phyloP scores from a whole-genome alignment of 2,888 invertebrate genomes.

The Coelopa pilipes region DNA sequence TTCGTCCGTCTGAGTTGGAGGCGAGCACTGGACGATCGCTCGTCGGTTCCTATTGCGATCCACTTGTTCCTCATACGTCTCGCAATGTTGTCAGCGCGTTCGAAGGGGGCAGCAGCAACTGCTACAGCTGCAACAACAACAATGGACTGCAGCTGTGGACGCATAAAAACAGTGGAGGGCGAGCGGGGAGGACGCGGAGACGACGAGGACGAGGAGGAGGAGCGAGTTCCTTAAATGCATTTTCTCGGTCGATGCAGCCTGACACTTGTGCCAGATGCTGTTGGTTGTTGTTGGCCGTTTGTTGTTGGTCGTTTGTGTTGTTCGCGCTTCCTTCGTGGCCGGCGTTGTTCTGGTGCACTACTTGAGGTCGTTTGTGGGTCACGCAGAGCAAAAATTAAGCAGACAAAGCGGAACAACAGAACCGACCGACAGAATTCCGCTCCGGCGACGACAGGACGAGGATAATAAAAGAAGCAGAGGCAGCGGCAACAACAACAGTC shows the following conservation, averaged over 20 bases:
- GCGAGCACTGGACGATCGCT: too few species aligned
- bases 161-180: too few species aligned
- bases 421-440: not conserved
- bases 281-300: not conserved
- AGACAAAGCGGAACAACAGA: not conserved
- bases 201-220: not conserved
- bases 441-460: not conserved
- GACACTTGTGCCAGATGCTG: conserved; percentile 10
- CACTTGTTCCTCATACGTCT: conserved; percentile 9
- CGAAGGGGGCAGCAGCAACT: not conserved
- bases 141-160: too few species aligned
- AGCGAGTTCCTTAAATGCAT: conserved; percentile 1
- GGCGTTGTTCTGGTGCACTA: not conserved
- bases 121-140: too few species aligned
- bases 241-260: not conserved
- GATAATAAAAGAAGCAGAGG: not conserved
- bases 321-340: not conserved
- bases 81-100: conserved; percentile 25
- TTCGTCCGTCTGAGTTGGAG: too few species aligned
- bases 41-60: too few species aligned
- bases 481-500: not conserved
- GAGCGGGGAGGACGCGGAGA: not conserved
- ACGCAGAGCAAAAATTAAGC: not conserved
- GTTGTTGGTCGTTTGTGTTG: not conserved
- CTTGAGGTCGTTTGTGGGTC: conserved; percentile 18